Evolutionary conservation across 92 coral and sea anemone species (phyloP).

Genomic region (Ricordea florida): DNA sequence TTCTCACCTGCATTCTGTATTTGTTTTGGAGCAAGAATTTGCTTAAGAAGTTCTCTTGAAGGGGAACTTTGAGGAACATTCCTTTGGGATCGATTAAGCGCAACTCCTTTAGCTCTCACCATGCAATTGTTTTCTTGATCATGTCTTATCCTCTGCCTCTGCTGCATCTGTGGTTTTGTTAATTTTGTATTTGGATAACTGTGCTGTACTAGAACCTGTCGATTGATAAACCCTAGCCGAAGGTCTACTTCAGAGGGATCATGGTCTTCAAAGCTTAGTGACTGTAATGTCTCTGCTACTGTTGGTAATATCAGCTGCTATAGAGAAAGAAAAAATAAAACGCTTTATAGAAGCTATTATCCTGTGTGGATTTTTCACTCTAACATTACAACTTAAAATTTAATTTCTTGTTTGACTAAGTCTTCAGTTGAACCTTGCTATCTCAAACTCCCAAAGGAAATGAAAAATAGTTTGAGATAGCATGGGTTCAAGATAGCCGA

Average conservation of each 20-base stretch:
- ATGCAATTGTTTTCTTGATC: not conserved
- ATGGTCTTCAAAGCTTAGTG: slow-evolving; percentile 82
- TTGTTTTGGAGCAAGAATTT: slow-evolving; percentile 43
- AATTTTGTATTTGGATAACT: slow-evolving; percentile 1
- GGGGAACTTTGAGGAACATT: slow-evolving; percentile 17
- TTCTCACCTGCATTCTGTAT: not conserved
- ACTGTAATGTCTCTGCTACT: slow-evolving; percentile 79
- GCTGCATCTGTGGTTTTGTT: not conserved
- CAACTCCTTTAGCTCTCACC: not conserved
- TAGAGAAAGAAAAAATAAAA: slow-evolving; percentile 1
- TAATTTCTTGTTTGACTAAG: no score
- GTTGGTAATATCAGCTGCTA: slow-evolving; percentile 56
- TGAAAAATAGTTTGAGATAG: no score
- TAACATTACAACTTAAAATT: no score
- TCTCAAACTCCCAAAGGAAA: no score
- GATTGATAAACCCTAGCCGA: slow-evolving; percentile 7
- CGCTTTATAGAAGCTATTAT: not conserved
- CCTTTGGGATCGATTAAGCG: no score
- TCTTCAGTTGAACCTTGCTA: no score
- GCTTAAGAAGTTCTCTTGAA: slow-evolving; percentile 69
- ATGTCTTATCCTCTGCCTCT: not conserved
- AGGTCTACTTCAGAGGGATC: not conserved
- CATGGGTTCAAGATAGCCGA: no score
- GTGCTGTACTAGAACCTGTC: no score
- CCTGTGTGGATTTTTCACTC: not conserved